Conservation (phyloP, 2,113 vertebrate species). For the Ondatra zibethicus region DNA sequence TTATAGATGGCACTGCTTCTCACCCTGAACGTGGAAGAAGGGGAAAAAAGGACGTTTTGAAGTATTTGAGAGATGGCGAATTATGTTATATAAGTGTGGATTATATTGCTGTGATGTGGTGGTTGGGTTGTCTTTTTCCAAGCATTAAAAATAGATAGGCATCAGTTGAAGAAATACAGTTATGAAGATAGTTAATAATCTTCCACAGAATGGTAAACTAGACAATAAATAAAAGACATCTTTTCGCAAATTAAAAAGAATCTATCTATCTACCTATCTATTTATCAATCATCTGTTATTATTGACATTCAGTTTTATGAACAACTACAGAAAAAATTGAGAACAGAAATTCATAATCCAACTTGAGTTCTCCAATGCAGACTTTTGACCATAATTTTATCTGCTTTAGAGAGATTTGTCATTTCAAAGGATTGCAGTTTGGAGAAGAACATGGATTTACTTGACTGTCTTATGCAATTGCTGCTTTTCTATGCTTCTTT, state of each 20-base stretch:
- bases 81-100: neutral
- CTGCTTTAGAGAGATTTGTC: slow-evolving; percentile 58
- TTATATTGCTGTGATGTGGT: neutral
- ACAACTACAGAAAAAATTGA: slow-evolving; percentile 51
- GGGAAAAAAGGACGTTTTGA: neutral
- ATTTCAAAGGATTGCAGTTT: slow-evolving; percentile 53
- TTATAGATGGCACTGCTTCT: neutral
- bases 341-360: slow-evolving; percentile 69
- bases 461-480: slow-evolving; percentile 45
- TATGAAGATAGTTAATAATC: slow-evolving; percentile 42
- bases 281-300: neutral
- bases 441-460: slow-evolving; percentile 65
- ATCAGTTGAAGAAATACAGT: slow-evolving; percentile 35
- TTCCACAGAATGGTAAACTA: neutral
- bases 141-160: neutral
- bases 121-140: neutral
- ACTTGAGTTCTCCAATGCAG: slow-evolving; percentile 60
- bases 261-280: neutral
- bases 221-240: neutral
- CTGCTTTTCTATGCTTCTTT: neutral
- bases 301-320: slow-evolving; percentile 67
- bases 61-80: slow-evolving; percentile 25
- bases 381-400: slow-evolving; percentile 41
- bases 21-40: neutral
- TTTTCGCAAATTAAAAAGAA: slow-evolving; percentile 23